Base-by-base conservation (phyloP, 2,888 invertebrate species). In the Nephrotoma appendiculata region DNA sequence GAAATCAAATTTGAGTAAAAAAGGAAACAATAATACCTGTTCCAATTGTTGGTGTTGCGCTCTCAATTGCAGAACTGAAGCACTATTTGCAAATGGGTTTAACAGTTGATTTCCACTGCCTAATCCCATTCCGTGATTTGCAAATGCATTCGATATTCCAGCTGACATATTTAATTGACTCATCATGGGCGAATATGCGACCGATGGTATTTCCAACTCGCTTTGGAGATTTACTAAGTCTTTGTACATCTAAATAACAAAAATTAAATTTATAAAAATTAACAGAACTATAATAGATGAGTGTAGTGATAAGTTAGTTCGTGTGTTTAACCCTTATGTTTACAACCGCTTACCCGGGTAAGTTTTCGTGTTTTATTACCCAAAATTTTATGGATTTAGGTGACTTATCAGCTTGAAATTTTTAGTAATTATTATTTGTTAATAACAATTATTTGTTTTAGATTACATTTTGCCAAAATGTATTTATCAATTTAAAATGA, bases 141-240 rank as follows among this genome's bases (percentile, higher is more conserved):
- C 5, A 86, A 57, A 44, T 31, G 15, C 44, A 52, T 41, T 41
- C n/a, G 41, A 9, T n/a, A 52, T n/a, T 11, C 45, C 86, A 48
- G 48, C 19, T 6, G 44, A n/a, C 71, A 71, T 71, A 11, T 12
- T 12, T 9, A 45, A 86, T 52, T 44, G 86, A 41, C 12, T 86
- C 41, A 86, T 86, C 41, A 52, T n/a, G 6, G 52, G 19, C 6
- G 41, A 6, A 45, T 86, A 45, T 48, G 31, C 5, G 12, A 48
- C 41, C 11, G 90, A 90, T 31, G 91, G 91, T 87, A 91, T 90
- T 52, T 89, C 89, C 85, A 91, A 89, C 86, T 90, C 90, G 41
- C 89, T 88, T 87, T 91, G 90, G 86, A 91, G 87, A 45, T 89
- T 89, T 31, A 91, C 87, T 84, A 91, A 88, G 88, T 91, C 91